A percentile compares a stretch with the other conserved stretches of the same genome.
Conservation (phyloP, 2,113 vertebrate genomes). For the Sigmodon hispidus region DNA sequence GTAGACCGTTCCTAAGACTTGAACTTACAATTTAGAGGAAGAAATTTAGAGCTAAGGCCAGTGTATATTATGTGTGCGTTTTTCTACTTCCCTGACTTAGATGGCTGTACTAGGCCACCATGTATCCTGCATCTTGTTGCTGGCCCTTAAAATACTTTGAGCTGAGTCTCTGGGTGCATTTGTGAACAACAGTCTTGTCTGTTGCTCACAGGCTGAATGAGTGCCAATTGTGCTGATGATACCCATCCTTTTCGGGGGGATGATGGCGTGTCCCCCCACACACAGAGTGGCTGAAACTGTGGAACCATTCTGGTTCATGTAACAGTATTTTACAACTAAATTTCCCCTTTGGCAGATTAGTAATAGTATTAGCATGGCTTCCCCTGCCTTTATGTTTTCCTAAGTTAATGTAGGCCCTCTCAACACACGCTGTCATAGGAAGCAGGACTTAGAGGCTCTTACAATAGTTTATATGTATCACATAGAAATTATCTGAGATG, state of each 20-base stretch:
- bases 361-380: not conserved
- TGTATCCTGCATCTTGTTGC: not conserved
- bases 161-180: not conserved
- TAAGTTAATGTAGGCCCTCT: not conserved
- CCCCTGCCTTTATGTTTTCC: constrained; percentile 16
- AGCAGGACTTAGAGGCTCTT: not conserved
- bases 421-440: not conserved
- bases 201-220: not conserved
- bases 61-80: not conserved
- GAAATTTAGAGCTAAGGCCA: not conserved
- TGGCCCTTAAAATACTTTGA: not conserved
- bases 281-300: constrained; percentile 18
- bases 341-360: not conserved
- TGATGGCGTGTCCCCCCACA: too few species aligned
- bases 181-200: not conserved
- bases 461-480: not conserved
- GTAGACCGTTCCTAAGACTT: not conserved
- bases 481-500: not conserved
- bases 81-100: not conserved
- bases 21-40: constrained; percentile 8
- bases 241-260: not conserved
- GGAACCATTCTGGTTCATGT: not conserved
- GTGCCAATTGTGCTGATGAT: not conserved
- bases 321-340: not conserved
- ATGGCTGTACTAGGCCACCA: not conserved